Evolutionary conservation across 2,888 invertebrate genomes (phyloP).

Genomic region (Mylabris sibirica): DNA sequence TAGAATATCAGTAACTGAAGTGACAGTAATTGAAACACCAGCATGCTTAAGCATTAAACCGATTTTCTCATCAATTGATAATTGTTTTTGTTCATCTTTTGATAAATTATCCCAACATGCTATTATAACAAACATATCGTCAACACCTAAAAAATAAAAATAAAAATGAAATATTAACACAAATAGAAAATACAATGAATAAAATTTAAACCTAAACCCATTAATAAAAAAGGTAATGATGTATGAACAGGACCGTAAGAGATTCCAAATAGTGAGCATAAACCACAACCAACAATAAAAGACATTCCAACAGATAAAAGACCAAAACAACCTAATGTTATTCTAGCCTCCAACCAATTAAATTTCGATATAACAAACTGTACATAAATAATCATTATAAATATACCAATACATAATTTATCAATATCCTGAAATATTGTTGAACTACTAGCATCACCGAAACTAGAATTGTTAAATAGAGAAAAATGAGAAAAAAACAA

Average conservation of each 20-base stretch:
- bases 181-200: too few species aligned
- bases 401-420: slow-evolving; percentile 72
- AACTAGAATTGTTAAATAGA: slow-evolving; percentile 61
- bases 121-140: slow-evolving; percentile 87
- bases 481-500: neutral
- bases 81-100: slow-evolving; percentile 62
- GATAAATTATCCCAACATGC: slow-evolving; percentile 77
- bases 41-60: slow-evolving; percentile 79
- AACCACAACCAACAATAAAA: slow-evolving; percentile 73
- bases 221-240: slow-evolving; percentile 79
- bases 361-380: slow-evolving; percentile 75
- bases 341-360: slow-evolving; percentile 77
- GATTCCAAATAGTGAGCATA: slow-evolving; percentile 75
- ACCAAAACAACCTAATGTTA: slow-evolving; percentile 73
- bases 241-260: slow-evolving; percentile 84
- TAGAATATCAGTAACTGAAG: slow-evolving; percentile 82
- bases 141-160: slow-evolving; percentile 66
- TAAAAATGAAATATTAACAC: neutral
- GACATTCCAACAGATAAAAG: slow-evolving; percentile 77
- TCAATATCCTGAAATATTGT: slow-evolving; percentile 78
- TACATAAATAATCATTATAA: slow-evolving; percentile 78
- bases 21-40: slow-evolving; percentile 84
- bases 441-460: slow-evolving; percentile 76
- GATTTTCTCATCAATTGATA: slow-evolving; percentile 70
- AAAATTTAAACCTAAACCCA: slow-evolving; percentile 72